Conservation (phyloP, 2,113 vertebrate genomes). For the Ibidorhyncha struthersii region DNA sequence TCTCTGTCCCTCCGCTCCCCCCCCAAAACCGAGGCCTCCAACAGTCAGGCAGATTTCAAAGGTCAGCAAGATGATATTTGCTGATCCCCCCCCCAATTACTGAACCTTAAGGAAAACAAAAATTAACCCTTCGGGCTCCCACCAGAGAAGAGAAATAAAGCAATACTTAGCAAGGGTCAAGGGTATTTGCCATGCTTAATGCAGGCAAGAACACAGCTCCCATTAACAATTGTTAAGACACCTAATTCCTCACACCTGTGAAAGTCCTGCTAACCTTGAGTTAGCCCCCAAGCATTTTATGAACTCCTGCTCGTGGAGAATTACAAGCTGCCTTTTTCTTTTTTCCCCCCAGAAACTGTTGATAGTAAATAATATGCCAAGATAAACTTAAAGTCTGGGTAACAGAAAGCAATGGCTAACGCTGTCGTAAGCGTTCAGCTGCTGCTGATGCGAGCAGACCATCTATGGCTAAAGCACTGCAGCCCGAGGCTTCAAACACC, state of each 20-base stretch:
- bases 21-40: rapidly evolving
- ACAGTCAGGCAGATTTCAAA: background rate
- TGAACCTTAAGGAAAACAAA: background rate
- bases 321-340: background rate
- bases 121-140: background rate
- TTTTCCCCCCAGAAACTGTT: background rate
- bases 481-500: background rate
- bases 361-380: background rate
- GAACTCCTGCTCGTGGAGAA: background rate
- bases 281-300: background rate
- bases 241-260: background rate
- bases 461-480: background rate
- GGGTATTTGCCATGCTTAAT: background rate
- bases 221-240: background rate
- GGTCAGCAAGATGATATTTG: background rate
- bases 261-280: background rate
- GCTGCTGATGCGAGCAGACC: background rate
- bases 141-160: background rate
- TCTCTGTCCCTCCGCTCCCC: background rate
- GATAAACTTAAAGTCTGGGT: background rate
- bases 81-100: background rate
- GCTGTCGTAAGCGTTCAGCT: background rate
- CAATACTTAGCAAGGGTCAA: background rate
- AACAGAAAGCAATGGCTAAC: background rate
- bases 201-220: background rate